phyloP scores from a whole-genome alignment of 1,140 invertebrate species.

The Lysiphlebus fabarum region DNA sequence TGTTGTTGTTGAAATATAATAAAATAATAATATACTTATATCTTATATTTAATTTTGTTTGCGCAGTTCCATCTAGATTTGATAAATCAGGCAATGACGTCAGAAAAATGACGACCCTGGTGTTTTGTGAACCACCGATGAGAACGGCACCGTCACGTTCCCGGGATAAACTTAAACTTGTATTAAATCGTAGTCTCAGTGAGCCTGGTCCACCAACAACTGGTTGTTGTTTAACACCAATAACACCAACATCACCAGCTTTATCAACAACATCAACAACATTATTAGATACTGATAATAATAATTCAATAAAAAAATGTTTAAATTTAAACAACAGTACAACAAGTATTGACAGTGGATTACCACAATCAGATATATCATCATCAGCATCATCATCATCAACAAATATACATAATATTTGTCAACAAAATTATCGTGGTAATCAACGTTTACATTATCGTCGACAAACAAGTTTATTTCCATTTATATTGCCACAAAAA shows the following conservation, averaged over 20 bases:
- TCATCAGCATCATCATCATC: constrained; percentile 12
- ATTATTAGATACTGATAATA: constrained; percentile 9
- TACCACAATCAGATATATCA: constrained; percentile 2
- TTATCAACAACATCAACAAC: constrained; percentile 29
- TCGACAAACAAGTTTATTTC: constrained; percentile 20
- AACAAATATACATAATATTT: constrained; percentile 24
- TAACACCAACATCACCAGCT: constrained; percentile 16
- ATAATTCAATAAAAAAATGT: constrained; percentile 10
- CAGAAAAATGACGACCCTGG: constrained; percentile 52
- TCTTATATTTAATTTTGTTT: constrained; percentile 12
- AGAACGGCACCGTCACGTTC: constrained; percentile 45
- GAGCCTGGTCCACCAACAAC: constrained; percentile 57
- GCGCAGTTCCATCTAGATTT: constrained; percentile 20
- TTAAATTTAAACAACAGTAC: constrained; percentile 13
- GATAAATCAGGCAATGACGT: constrained; percentile 25
- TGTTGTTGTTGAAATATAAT: background rate
- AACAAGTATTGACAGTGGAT: constrained; percentile 28
- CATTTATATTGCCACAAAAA: constrained; percentile 28
- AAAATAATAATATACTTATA: background rate
- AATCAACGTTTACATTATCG: constrained; percentile 23
- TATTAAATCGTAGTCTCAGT: constrained; percentile 61
- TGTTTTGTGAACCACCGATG: constrained; percentile 53
- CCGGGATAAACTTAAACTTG: constrained; percentile 60
- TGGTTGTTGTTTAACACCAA: constrained; percentile 25
- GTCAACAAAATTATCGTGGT: constrained; percentile 30